A percentile compares a stretch with the other conserved stretches of the same genome.
These are phyloP conservation scores for Dynastes hyllus DNA, from an alignment of 2,888 invertebrate genomes.

Conservation along the genomic window DNA sequence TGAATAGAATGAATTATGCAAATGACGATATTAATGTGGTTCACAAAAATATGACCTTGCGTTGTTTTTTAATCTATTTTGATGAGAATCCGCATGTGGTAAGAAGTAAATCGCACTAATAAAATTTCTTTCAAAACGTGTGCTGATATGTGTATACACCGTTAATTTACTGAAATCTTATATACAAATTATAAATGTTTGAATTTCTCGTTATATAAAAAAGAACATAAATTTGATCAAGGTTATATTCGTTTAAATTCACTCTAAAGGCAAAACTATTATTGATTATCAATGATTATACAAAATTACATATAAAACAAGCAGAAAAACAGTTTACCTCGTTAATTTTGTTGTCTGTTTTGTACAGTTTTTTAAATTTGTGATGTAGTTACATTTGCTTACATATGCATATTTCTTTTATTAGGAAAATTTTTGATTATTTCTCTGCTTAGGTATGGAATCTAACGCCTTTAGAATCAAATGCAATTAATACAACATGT, in stretches of 20 bases:
- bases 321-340: too few species aligned
- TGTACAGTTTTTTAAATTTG: too few species aligned
- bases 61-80: constrained; percentile 36
- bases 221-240: constrained; percentile 5
- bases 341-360: too few species aligned
- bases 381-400: too few species aligned
- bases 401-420: too few species aligned
- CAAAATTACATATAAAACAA: not conserved
- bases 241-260: not conserved
- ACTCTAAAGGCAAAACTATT: not conserved
- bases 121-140: constrained; percentile 9
- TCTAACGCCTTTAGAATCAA: too few species aligned
- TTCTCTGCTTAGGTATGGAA: too few species aligned
- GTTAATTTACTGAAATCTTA: not conserved
- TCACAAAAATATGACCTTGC: constrained; percentile 45
- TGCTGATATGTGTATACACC: not conserved
- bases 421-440: too few species aligned
- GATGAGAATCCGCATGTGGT: constrained; percentile 47
- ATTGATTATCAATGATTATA: not conserved
- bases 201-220: not conserved
- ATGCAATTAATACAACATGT: too few species aligned
- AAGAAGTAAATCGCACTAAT: not conserved
- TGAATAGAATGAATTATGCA: constrained; percentile 23
- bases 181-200: not conserved
- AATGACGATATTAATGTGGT: constrained; percentile 13